Evolutionary conservation across 2,113 vertebrate genomes (phyloP), one percentile per base, ranked within the genome.

Genomic region (Blennius ocellaris): DNA sequence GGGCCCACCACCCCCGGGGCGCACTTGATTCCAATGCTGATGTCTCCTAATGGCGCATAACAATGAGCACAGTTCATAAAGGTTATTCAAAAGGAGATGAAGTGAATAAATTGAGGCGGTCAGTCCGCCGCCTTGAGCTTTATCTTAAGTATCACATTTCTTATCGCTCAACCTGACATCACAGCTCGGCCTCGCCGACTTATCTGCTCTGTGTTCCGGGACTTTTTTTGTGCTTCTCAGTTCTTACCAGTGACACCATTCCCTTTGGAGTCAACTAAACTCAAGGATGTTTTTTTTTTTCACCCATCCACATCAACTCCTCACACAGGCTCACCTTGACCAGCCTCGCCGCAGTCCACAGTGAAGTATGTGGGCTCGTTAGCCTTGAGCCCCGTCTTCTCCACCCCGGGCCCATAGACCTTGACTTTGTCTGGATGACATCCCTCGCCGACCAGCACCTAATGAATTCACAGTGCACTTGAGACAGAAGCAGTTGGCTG

Each of bases 1-100:
- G 97, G 96, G 2, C 97, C 97, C 60, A 98, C 94, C 58, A 99
- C 97, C 0, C 97, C 97, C 0, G 96, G 96, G 7, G 96, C 96
- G 0, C 96, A 97, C 81, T 99, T 99, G 88, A 99, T 98, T 66
- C 97, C 97, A 7, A 99, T 98, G 93, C 97, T 99, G 75, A 99
- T 95, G 0, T 98, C 97, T 17, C 97, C 97, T 99, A 87, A 59
- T 70, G 62, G 55, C 61, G 76, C 76, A 84, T 64, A 73, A 58
- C 14, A 83, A 88, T 71, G 43, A 83, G 52, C 44, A 75, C 11
- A 81, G 67, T 80, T 82, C 72, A 85, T 41, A 14, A 14, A 84
- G 80, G 79, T 83, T 58, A 78, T 45, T 86, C 39, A 69, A 67
- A 74, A 82, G 68, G 52, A 64, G 57, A 82, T 17, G 7, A 11